These are phyloP conservation scores for Porites cylindrica DNA, from an alignment of 92 coral and sea anemone species.

Conservation along the genomic window DNA sequence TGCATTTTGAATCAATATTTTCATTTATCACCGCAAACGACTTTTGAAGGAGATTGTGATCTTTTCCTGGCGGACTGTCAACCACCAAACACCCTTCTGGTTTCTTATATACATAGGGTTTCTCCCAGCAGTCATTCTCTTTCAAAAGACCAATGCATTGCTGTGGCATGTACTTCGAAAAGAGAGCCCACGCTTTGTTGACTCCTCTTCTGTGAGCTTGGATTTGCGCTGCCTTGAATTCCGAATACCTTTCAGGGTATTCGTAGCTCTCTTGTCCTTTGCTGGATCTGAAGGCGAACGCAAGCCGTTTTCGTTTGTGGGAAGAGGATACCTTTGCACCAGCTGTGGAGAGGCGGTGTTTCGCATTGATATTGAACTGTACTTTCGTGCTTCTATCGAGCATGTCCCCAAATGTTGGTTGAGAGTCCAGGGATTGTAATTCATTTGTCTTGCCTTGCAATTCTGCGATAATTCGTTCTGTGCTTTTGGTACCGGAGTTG, in stretches of 20 bases:
- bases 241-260: no score
- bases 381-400: constrained; percentile 45
- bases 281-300: no score
- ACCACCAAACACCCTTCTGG: not conserved
- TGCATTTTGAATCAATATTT: not conserved
- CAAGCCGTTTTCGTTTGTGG: constrained; percentile 20
- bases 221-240: no score
- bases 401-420: constrained; percentile 64
- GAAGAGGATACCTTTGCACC: constrained; percentile 49
- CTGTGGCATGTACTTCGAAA: no score
- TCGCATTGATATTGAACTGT: constrained; percentile 58
- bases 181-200: no score
- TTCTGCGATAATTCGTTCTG: no score
- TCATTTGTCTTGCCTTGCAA: no score
- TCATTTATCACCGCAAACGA: not conserved
- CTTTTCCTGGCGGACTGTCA: not conserved
- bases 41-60: constrained; percentile 11
- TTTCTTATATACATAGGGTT: not conserved
- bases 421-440: constrained; percentile 58
- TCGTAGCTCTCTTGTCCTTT: no score
- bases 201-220: no score
- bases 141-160: no score
- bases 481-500: no score
- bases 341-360: constrained; percentile 40
- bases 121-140: no score